Base-by-base conservation (phyloP, 2,797 vertebrate species). In the Onychomys arenicola region DNA sequence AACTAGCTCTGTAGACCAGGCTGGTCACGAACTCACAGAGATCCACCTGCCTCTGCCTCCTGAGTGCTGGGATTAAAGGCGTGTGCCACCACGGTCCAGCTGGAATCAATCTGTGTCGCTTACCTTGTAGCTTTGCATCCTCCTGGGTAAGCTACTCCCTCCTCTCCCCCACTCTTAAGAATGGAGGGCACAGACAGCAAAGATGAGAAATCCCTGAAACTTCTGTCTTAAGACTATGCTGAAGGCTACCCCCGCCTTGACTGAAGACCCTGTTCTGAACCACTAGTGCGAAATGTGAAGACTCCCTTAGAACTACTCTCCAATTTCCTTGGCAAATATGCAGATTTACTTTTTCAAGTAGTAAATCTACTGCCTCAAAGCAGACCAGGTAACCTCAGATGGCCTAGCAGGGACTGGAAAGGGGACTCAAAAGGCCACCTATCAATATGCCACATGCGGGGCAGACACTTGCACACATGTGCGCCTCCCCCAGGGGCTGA, bases 401-500 rank as follows among this genome's bases (percentile, higher is more conserved):
- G 82, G 83, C 81, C 83, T 76, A 19, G 14, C 69, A 69, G 69
- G 63, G 82, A 49, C 59, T 43, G 32, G 75, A 91, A 43, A 59
- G 82, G 46, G 40, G 34, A 34, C 46, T 85, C 71, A 89, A 32
- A 95, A 94, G 73, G 71, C 61, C 73, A 82, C 90, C 81, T 93
- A 40, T 17, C 43, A 43, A 5, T 1, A 43, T 55, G 67, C 67
- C 81, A 52, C 65, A 27, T 34, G 5, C 40, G 49, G 57, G 37
- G 19, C 43, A 89, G 19, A 63, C 43, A 46, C 71, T 12, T 21
- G 65, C 90, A 76, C 10, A 27, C 43, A 40, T 94, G 78, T 96
- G 76, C 37, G 52, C 90, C 65, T 91, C 67, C 92, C 81, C 88
- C 89, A 25, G 90, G 86, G 19, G 78, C 94, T 21, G 11, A 95